Evolutionary conservation across 2,113 vertebrate species (phyloP), one percentile per base, ranked within the genome.

Genomic region (Parotia lawesii): DNA sequence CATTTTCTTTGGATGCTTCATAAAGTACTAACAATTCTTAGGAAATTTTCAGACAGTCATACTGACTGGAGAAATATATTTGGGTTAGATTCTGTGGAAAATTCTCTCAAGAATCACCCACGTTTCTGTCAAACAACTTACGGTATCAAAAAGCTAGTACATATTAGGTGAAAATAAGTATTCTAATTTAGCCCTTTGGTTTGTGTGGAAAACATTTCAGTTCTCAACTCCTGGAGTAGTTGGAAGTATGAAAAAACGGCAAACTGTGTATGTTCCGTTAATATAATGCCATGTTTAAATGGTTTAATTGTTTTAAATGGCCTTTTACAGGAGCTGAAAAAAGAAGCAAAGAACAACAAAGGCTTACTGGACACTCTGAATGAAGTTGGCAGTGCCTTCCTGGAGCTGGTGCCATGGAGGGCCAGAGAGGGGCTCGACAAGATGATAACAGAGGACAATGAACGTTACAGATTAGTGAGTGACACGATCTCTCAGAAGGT

Each of bases 321-420:
- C 80, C 23, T 83, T 95, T 94, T 96, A 50, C 87, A 99, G 99
- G 98, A 98, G 51, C 78, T 99, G 92, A 95, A 99, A 74, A 97
- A 98, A 87, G 98, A 99, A 96, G 97, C 97, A 44, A 98, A 98
- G 95, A 97, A 96, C 53, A 98, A 98, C 93, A 99, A 98, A 96
- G 89, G 97, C 38, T 95, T 98, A 70, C 45, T 99, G 94, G 99
- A 99, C 93, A 98, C 97, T 29, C 96, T 99, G 85, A 99, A 99
- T 77, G 99, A 99, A 90, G 97, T 98, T 76, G 99, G 99, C 96
- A 96, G 97, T 53, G 98, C 98, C 44, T 98, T 99, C 60, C 96
- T 99, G 95, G 99, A 99, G 79, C 97, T 99, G 86, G 99, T 99
- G 45, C 99, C 99, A 0, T 99, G 99, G 99, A 98, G 99, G 85